Base-by-base conservation (phyloP, 2,113 vertebrate genomes). In the Ctenodactylus gundi region DNA sequence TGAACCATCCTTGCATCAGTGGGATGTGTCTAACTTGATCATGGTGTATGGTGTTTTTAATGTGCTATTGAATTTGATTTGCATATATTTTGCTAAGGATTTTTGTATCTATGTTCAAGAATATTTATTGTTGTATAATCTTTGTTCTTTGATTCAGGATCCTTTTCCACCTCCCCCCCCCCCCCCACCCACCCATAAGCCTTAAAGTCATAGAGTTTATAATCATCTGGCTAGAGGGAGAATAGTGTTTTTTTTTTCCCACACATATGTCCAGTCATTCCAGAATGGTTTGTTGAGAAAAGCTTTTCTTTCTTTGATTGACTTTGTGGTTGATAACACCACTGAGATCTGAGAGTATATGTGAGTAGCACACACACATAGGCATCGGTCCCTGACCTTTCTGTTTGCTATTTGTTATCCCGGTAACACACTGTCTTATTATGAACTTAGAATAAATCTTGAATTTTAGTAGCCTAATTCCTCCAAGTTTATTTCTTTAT, bases 261-360 rank as follows among this genome's bases (percentile, higher is more conserved):
- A 10, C n/a, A 21, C 2, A 36, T 27, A 31, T 46, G 23, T 29
- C 62, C 36, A 78, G 11, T 84, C 80, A 8, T 81, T 57, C 53
- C 39, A 70, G 25, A 34, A 44, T 67, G 29, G 60, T 34, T 85
- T 94, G 46, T 94, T 85, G 67, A 82, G n/a, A 88, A 95, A 85
- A 46, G 57, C 25, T 39, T 27, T 80, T n/a, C 77, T 80, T 91
- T 75, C 39, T 62, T 81, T 84, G 64, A 86, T 72, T 70, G 53
- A 41, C 21, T 86, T n/a, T 68, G 41, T 31, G 49, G 15, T 72
- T 36, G 39, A 36, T 39, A n/a, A 27, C 23, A 81, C 23, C 89
- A 12, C 70, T 94, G 62, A 85, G 85, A 95, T 89, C 29, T 89
- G 62, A 29, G 29, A 17, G 0, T 36, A 44, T 41, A 23, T 11